Base-by-base conservation (phyloP, 2,888 invertebrate genomes). In the Epinotia bilunana region DNA sequence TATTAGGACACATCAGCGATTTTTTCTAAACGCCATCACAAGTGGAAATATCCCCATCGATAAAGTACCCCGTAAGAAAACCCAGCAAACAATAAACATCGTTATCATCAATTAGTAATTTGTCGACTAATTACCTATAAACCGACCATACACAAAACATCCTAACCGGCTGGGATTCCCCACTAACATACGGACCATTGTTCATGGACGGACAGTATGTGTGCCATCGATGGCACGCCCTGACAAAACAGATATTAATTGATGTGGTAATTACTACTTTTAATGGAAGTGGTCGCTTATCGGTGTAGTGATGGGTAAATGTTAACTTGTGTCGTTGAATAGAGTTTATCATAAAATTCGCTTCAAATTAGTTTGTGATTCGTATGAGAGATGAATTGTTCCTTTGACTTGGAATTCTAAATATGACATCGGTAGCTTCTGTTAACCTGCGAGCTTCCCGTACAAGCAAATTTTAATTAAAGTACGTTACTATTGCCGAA, bases 221-320 rank as follows among this genome's bases (percentile, higher is more conserved):
- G 58, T 49, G 65, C 18, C 74, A 74, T 83, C 80, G 83, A 83
- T 84, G 85, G 68, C 87, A 81, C 91, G 81, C 91, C 92, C 83
- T 77, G 78, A 79, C 91, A 90, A 90, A 89, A 84, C 79, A 77
- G 81, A 86, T 89, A 89, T 88, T 91, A 92, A 92, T 92, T 90
- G 91, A 92, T 90, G 86, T 82, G 78, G 84, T 84, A 87, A 88
- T 88, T 89, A 87, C 86, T 87, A 84, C 79, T 81, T 81, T 82
- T 91, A 90, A 91, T 90, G 88, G 90, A 90, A 90, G 87, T 87
- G 88, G 84, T 20, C 68, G 43, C 82, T 80, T 74, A 79, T 81
- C 79, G 78, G 80, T 77, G 78, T 69, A 57, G 71, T 70, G 75
- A 60, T 58, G 63, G 72, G 72, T 23, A 72, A 11, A 72, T 33